Percentiles rank a stretch among this genome's conserved stretches.
Conservation (phyloP, 2,797 vertebrate genomes). For the Gymnoscopelus microlampas region DNA sequence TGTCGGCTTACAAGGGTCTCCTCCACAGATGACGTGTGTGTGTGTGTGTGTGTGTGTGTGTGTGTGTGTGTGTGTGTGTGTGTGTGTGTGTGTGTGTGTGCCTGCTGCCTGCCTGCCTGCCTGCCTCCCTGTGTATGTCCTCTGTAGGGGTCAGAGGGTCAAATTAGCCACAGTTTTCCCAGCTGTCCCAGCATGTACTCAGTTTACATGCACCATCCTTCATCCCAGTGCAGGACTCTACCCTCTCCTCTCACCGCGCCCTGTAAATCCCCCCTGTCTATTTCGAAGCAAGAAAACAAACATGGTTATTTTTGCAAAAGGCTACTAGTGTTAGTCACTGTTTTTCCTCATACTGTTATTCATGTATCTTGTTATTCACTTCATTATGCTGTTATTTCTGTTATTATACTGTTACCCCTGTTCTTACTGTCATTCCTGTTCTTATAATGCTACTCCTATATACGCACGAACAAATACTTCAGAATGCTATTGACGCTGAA, state of each 20-base stretch:
- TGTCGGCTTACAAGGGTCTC: too few relatives aligned
- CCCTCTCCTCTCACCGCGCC: not conserved
- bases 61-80: not conserved
- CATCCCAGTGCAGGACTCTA: not conserved
- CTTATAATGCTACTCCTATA: too few relatives aligned
- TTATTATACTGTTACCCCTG: too few relatives aligned
- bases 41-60: not conserved
- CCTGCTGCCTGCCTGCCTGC: not conserved
- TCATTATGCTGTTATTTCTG: too few relatives aligned
- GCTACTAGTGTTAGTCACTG: not conserved
- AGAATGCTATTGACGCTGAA: too few relatives aligned
- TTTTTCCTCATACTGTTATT: too few relatives aligned
- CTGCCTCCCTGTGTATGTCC: not conserved
- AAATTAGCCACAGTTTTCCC: conserved; percentile 4
- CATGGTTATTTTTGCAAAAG: not conserved
- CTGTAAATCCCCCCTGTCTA: not conserved
- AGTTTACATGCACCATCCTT: not conserved
- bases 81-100: not conserved
- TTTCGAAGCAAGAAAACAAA: not conserved
- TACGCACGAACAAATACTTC: too few relatives aligned
- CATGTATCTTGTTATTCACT: too few relatives aligned
- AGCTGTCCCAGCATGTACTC: conserved; percentile 1
- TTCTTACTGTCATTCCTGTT: too few relatives aligned
- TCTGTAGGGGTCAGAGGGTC: not conserved
- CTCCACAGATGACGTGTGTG: too few relatives aligned